Conservation (phyloP, 2,888 invertebrate genomes). For the Hemaris fuciformis region DNA sequence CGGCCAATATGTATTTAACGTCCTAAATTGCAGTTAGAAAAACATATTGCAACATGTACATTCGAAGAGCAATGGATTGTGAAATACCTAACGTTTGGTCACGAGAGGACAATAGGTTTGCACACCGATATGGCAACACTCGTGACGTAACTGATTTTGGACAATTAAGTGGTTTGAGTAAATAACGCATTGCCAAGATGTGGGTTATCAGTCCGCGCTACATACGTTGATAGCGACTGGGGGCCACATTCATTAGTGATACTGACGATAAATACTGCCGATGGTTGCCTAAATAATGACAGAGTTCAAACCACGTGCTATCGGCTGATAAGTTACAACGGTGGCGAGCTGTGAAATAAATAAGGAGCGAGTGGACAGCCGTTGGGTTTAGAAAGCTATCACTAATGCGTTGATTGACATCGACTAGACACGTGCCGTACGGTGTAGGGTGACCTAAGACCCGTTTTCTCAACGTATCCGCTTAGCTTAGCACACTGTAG, state of each 20-base stretch:
- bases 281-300: constrained; percentile 39
- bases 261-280: constrained; percentile 39
- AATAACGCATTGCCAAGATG: constrained; percentile 53
- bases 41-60: constrained; percentile 44
- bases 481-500: constrained; percentile 33
- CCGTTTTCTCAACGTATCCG: constrained; percentile 50
- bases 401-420: constrained; percentile 55
- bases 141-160: constrained; percentile 58
- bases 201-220: constrained; percentile 59
- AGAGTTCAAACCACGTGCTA: constrained; percentile 27
- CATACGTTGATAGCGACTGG: constrained; percentile 37
- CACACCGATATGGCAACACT: constrained; percentile 37
- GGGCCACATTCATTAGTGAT: constrained; percentile 46
- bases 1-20: not conserved
- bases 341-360: constrained; percentile 25
- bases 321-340: constrained; percentile 9
- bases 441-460: constrained; percentile 60
- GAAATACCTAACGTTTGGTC: constrained; percentile 42
- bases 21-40: constrained; percentile 23
- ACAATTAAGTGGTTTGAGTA: constrained; percentile 58
- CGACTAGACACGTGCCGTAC: constrained; percentile 59
- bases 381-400: constrained; percentile 47
- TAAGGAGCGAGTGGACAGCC: constrained; percentile 29
- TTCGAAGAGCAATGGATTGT: constrained; percentile 36
- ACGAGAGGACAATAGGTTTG: constrained; percentile 45